Percentiles rank a stretch among this genome's conserved stretches.
phyloP scores from a whole-genome alignment of 1,140 invertebrate species.

The Metaphire vulgaris region DNA sequence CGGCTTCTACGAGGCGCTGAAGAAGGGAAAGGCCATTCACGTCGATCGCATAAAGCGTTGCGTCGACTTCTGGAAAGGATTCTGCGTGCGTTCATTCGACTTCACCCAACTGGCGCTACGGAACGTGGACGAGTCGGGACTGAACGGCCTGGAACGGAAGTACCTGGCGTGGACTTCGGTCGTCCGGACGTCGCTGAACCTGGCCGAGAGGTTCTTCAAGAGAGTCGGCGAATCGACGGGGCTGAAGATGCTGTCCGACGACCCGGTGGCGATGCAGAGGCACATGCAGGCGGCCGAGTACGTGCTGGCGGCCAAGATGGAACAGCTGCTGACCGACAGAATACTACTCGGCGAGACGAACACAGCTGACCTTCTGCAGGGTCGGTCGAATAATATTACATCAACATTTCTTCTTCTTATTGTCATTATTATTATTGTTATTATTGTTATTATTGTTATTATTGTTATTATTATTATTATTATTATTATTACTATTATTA shows the following conservation, averaged over 20 bases:
- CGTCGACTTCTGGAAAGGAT: conserved; percentile 28
- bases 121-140: conserved; percentile 10
- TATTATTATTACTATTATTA: no score
- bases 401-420: no score
- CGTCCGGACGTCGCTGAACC: conserved; percentile 17
- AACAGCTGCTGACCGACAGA: conserved; percentile 11
- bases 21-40: conserved; percentile 21
- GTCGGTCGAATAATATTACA: no score
- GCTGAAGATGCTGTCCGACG: conserved; percentile 10
- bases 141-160: conserved; percentile 24
- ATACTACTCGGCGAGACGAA: background rate
- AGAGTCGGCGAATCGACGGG: conserved; percentile 21
- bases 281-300: conserved; percentile 10
- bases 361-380: background rate
- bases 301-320: conserved; percentile 17
- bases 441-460: no score
- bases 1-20: conserved; percentile 25
- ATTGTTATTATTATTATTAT: no score
- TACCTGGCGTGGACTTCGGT: conserved; percentile 23
- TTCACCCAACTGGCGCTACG: conserved; percentile 11
- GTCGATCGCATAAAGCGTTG: conserved; percentile 22
- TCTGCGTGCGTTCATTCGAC: conserved; percentile 20
- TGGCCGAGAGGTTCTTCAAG: conserved; percentile 27
- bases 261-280: conserved; percentile 11
- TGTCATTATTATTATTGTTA: no score